Conservation (phyloP, 1,140 invertebrate genomes). For the Tetragnatha versicolor region DNA sequence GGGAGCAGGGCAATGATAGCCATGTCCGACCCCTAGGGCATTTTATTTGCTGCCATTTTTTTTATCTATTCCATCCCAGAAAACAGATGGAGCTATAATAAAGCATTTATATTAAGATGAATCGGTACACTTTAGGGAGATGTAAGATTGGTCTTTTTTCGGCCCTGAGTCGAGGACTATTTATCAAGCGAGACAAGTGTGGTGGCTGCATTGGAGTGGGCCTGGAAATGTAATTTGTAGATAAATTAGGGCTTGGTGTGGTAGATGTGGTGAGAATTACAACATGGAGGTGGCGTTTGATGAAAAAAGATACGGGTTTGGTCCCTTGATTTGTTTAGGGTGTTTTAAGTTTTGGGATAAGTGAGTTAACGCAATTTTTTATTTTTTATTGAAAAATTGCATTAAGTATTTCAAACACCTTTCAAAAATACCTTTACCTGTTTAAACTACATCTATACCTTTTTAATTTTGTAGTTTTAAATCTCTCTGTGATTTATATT, state of each 20-base stretch:
- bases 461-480: too few species aligned
- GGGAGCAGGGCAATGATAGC: neutral
- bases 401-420: too few species aligned
- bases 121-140: constrained; percentile 14
- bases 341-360: too few species aligned
- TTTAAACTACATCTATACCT: too few species aligned
- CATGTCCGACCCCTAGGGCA: neutral
- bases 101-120: constrained; percentile 24
- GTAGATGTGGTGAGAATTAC: neutral
- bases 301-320: too few species aligned
- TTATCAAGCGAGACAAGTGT: constrained; percentile 6
- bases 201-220: neutral
- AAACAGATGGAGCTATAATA: constrained; percentile 26
- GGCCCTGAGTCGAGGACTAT: neutral
- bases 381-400: too few species aligned
- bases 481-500: too few species aligned
- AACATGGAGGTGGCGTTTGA: too few species aligned
- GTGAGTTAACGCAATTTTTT: too few species aligned
- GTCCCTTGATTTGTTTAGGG: too few species aligned
- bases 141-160: constrained; percentile 10
- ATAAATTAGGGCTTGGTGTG: constrained; percentile 16
- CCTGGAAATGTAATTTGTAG: constrained; percentile 11
- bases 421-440: too few species aligned
- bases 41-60: neutral
- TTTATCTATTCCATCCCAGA: neutral